Conservation (phyloP, 30 jellyfish, hydroid and myxozoan species). For the Aurelia coerulea region DNA sequence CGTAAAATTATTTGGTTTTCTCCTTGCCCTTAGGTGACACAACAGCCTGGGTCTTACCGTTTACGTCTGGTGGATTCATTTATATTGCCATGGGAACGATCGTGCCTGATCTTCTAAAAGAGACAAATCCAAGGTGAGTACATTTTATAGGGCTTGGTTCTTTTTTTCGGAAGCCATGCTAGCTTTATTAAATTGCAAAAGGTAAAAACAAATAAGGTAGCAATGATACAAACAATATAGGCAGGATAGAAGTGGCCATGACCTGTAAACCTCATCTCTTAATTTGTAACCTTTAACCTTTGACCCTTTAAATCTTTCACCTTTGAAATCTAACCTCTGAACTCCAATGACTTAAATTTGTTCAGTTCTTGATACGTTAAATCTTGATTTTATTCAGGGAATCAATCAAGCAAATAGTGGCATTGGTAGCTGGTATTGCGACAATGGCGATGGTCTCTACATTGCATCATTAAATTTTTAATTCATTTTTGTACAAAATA, state of each 20-base stretch:
- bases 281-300: no score
- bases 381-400: constrained; percentile 50
- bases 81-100: constrained; percentile 98
- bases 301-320: no score
- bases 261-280: no score
- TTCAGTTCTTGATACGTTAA: neutral
- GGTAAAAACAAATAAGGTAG: no score
- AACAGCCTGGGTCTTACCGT: constrained; percentile 98
- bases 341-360: neutral
- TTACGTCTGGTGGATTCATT: constrained; percentile 97
- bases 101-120: constrained; percentile 95
- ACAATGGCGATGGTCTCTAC: constrained; percentile 81
- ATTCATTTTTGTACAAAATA: constrained; percentile 12
- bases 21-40: constrained; percentile 78
- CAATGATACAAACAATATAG: no score
- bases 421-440: constrained; percentile 75
- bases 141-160: neutral
- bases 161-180: no score
- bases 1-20: no score
- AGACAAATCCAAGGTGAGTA: constrained; percentile 72
- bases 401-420: constrained; percentile 76
- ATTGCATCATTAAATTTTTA: constrained; percentile 63
- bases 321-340: neutral
- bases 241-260: no score
- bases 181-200: no score